phyloP scores from a whole-genome alignment of 2,797 vertebrate species.

The Poeciliopsis infans region DNA sequence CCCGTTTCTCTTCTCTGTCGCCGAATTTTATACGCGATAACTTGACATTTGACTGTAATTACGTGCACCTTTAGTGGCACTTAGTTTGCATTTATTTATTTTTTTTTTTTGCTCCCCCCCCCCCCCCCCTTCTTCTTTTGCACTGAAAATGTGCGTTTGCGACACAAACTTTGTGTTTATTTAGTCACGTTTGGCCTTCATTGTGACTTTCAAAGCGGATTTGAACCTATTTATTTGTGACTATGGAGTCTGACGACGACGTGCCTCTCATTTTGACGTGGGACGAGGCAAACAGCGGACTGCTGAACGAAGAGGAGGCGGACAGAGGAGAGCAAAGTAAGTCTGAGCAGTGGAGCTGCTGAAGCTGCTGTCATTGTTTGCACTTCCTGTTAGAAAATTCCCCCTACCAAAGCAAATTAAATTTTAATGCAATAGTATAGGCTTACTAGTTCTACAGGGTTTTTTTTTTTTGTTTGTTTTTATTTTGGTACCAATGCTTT shows the following conservation, averaged over 20 bases:
- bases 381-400: neutral
- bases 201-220: neutral
- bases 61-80: neutral
- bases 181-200: conserved; percentile 10
- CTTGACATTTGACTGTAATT: neutral
- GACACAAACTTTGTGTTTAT: conserved; percentile 3
- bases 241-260: conserved; percentile 89
- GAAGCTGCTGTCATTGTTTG: neutral
- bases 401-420: neutral
- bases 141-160: conserved; percentile 37
- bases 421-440: neutral
- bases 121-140: neutral
- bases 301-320: conserved; percentile 76
- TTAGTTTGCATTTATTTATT: too few relatives aligned
- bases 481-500: neutral
- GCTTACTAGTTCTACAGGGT: neutral
- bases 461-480: too few relatives aligned
- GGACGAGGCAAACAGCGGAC: conserved; percentile 84
- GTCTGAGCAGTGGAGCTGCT: conserved; percentile 40
- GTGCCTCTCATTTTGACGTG: conserved; percentile 94
- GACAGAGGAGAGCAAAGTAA: conserved; percentile 88
- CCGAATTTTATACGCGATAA: neutral
- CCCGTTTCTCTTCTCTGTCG: neutral
- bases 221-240: conserved; percentile 20
- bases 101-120: too few relatives aligned